Conservation (phyloP, 1,140 invertebrate species). For the Bombus waltoni region DNA sequence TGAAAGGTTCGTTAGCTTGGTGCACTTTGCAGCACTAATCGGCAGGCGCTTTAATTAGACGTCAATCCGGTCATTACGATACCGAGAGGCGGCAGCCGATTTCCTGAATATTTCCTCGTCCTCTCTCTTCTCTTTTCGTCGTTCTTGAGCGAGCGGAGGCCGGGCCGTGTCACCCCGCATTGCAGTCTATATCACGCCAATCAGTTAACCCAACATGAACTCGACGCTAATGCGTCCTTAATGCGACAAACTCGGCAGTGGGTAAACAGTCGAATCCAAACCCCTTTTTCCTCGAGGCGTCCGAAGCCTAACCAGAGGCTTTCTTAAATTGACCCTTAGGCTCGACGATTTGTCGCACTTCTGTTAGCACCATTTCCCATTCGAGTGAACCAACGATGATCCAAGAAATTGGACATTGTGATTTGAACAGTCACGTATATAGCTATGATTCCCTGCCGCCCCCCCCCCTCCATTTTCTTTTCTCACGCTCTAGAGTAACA, state of each 20-base stretch:
- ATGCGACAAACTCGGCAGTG: slow-evolving; percentile 70
- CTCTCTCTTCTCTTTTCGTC: slow-evolving; percentile 23
- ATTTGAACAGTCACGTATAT: not conserved
- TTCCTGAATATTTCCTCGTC: slow-evolving; percentile 2
- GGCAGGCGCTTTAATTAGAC: slow-evolving; percentile 65
- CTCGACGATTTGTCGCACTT: not conserved
- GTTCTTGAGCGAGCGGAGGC: slow-evolving; percentile 1
- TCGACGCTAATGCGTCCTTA: slow-evolving; percentile 78
- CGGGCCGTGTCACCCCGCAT: slow-evolving; percentile 46
- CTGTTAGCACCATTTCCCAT: not conserved
- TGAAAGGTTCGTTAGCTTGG: not conserved
- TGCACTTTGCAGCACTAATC: slow-evolving; percentile 1
- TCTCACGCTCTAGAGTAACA: too few relatives aligned
- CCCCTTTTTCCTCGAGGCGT: not conserved
- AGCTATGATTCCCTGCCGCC: too few relatives aligned
- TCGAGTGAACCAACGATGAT: not conserved
- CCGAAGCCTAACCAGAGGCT: too few relatives aligned
- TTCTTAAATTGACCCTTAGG: slow-evolving; percentile 29
- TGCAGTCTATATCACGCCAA: slow-evolving; percentile 71
- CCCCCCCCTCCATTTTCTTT: too few relatives aligned
- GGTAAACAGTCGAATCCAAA: slow-evolving; percentile 23
- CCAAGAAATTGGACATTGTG: not conserved
- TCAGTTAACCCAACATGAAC: slow-evolving; percentile 71
- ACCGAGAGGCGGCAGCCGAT: slow-evolving; percentile 29
- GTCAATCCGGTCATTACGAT: slow-evolving; percentile 47